These are phyloP conservation scores for Hyles vespertilio DNA, from an alignment of 1,140 invertebrate genomes.

Conservation along the genomic window DNA sequence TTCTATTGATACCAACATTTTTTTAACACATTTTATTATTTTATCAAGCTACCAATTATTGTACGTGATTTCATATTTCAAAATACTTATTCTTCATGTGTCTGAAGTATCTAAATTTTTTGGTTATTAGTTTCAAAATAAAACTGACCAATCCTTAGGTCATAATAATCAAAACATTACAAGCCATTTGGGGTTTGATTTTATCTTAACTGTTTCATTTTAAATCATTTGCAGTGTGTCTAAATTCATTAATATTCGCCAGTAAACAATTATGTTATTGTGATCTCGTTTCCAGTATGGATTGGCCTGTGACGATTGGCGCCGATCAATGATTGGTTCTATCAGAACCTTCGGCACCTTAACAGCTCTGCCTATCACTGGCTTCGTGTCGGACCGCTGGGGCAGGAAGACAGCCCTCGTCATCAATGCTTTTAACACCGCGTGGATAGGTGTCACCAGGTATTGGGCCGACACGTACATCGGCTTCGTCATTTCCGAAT, in stretches of 20 bases:
- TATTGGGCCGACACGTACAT: slow-evolving; percentile 80
- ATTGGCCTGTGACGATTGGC: slow-evolving; percentile 48
- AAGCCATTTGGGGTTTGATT: no score
- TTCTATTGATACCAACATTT: no score
- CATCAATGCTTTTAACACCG: slow-evolving; percentile 75
- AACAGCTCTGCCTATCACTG: slow-evolving; percentile 79
- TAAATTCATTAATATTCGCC: no score
- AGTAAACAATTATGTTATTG: not conserved
- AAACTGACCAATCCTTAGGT: no score
- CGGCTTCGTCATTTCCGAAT: slow-evolving; percentile 79
- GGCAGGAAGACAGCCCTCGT: slow-evolving; percentile 81
- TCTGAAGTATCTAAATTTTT: not conserved
- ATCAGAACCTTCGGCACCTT: slow-evolving; percentile 41
- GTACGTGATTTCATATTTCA: not conserved
- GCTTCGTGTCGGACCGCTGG: slow-evolving; percentile 79
- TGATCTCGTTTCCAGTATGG: slow-evolving; percentile 30
- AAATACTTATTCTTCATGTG: not conserved
- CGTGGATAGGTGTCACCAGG: slow-evolving; percentile 78
- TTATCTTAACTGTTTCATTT: no score
- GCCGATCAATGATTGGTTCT: slow-evolving; percentile 36
- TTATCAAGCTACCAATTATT: not conserved
- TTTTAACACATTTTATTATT: no score
- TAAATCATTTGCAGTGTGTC: no score
- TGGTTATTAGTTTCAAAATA: not conserved
- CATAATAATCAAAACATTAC: no score